These are phyloP conservation scores for Gymnocephalus cernua DNA, from an alignment of 2,113 vertebrate species.

Conservation along the genomic window DNA sequence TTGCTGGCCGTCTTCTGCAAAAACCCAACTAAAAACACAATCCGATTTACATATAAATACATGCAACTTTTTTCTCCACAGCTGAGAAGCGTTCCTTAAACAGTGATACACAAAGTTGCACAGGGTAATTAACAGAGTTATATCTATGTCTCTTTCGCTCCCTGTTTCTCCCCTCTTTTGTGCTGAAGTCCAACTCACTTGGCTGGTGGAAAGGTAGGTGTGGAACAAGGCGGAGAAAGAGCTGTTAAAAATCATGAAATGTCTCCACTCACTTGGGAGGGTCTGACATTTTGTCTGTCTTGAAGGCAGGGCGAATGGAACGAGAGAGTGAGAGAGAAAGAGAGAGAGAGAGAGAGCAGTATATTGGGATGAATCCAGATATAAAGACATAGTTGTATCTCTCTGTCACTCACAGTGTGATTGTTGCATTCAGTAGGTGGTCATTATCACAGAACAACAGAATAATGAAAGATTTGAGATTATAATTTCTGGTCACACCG, in stretches of 20 bases:
- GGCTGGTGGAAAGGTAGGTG: constrained; percentile 29
- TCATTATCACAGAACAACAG: constrained; percentile 27
- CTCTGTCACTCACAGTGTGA: constrained; percentile 11
- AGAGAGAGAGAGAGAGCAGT: not conserved
- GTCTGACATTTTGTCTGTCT: constrained; percentile 60
- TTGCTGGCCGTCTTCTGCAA: constrained; percentile 38
- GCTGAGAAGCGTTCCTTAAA: not conserved
- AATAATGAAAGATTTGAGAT: not conserved
- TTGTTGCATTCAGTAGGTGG: constrained; percentile 19
- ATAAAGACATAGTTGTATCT: not conserved
- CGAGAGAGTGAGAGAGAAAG: not conserved
- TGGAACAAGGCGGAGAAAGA: constrained; percentile 16
- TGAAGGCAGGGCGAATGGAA: constrained; percentile 1
- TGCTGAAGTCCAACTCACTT: constrained; percentile 6
- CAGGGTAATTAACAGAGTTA: not conserved
- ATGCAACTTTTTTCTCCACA: constrained; percentile 1
- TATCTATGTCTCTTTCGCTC: not conserved
- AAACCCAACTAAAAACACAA: constrained; percentile 22
- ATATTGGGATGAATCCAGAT: not conserved
- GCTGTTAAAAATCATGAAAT: constrained; percentile 51
- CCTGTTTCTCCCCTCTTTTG: not conserved
- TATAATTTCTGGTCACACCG: not conserved
- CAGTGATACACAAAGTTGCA: not conserved
- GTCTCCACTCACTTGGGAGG: constrained; percentile 44
- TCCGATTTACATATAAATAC: constrained; percentile 14